Evolutionary conservation across 2,113 vertebrate species (phyloP).

Genomic region (Plestiodon gilberti): DNA sequence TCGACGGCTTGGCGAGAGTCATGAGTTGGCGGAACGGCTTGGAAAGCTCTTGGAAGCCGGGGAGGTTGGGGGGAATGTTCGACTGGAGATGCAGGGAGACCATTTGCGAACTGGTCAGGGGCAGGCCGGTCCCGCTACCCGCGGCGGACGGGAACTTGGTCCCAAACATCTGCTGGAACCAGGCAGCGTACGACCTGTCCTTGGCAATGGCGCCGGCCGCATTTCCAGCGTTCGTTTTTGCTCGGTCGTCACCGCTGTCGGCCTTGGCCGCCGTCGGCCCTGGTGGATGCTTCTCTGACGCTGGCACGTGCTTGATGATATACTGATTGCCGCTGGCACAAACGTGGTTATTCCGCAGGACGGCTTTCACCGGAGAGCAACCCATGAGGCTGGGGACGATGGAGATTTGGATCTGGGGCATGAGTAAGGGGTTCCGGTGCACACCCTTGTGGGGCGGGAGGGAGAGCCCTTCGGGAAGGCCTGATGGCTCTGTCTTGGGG

Average conservation of each 20-base stretch:
- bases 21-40: background rate
- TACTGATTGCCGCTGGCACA: background rate
- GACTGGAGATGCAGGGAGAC: slow-evolving; percentile 16
- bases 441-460: background rate
- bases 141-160: background rate
- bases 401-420: background rate
- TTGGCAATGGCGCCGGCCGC: background rate
- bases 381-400: background rate
- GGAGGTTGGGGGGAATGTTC: background rate
- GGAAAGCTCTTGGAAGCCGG: background rate
- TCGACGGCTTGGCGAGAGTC: background rate
- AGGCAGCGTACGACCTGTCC: background rate
- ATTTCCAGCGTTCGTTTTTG: background rate
- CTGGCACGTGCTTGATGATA: background rate
- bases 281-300: rapidly evolving
- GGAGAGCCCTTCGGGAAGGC: background rate
- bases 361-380: slow-evolving; percentile 5
- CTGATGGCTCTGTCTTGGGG: background rate
- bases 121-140: background rate
- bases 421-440: background rate
- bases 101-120: slow-evolving; percentile 20
- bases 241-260: background rate
- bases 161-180: slow-evolving; percentile 17
- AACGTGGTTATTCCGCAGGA: background rate
- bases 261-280: background rate